Evolutionary conservation across 1,140 invertebrate genomes (phyloP), one percentile per base, ranked within the genome.

Genomic region (Listronotus oregonensis): DNA sequence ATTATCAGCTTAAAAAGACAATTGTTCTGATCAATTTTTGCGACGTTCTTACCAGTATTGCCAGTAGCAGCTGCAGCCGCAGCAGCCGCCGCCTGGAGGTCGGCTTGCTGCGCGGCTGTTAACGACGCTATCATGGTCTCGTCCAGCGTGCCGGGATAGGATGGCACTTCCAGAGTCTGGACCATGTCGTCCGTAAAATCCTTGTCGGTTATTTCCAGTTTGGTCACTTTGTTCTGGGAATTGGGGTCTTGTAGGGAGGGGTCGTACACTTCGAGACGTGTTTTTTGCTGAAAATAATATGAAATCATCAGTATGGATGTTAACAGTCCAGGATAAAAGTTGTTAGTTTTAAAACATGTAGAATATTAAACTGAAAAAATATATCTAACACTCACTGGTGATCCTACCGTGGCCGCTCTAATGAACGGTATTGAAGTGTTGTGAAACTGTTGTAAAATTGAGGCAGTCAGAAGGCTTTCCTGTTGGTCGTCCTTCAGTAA

Each of bases 161-260:
- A 70, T 61, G 75, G 74, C 34, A 77, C 72, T 69, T 76, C 82
- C 42, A 86, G 79, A 46, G 83, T 82, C 71, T 85, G 82, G 43
- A 83, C 82, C 46, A 83, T 82, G 64, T 85, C 82, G 51, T 85
- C 84, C 12, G 70, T 55, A 55, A 73, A 73, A 54, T 75, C 71
- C 52, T 71, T 73, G n/a, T 71, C 69, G 11, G 47, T 64, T 21
- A 73, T 47, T 59, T 73, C 71, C 47, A 72, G 57, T 56, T 72
- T 72, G 17, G 69, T 71, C 9, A 71, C 67, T 64, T 73, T 71
- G 12, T 39, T 50, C 1, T 52, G 18, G 0, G n/a, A 56, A 64
- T 40, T 57, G 1, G 46, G 40, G 46, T 55, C 67, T 42, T 71
- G 66, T 54, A 71, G 68, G 4, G 64, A 62, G 34, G 66, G 66